Evolutionary conservation across 2,113 vertebrate species (phyloP).

Genomic region (Eclectus roratus): DNA sequence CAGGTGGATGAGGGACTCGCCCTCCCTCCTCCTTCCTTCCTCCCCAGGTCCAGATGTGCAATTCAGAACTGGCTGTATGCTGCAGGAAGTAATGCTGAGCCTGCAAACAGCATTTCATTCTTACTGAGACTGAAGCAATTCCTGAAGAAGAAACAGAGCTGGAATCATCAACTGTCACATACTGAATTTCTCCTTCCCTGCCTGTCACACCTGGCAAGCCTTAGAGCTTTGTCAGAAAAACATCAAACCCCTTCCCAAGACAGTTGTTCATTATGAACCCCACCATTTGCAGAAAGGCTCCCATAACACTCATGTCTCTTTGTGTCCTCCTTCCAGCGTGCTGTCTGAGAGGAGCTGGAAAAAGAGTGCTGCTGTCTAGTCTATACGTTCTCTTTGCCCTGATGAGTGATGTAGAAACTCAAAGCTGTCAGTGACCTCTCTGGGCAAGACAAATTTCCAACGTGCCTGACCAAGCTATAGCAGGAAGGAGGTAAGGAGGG

Average conservation of each 20-base stretch:
- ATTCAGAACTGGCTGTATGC: background rate
- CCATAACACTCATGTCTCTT: background rate
- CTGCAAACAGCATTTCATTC: background rate
- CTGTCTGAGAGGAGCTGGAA: background rate
- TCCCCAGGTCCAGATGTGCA: background rate
- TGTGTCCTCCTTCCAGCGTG: background rate
- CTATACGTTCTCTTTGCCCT: background rate
- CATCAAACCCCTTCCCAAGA: background rate
- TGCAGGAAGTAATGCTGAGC: background rate
- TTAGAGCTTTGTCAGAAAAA: background rate
- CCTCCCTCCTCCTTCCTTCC: background rate
- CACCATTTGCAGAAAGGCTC: background rate
- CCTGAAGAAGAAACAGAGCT: background rate
- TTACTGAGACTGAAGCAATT: background rate
- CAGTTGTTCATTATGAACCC: background rate
- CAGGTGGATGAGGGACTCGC: background rate
- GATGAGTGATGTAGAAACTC: background rate
- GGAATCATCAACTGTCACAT: background rate
- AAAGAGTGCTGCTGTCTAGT: background rate
- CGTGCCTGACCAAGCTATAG: fast-evolving
- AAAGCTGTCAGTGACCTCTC: background rate
- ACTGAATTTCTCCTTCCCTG: background rate
- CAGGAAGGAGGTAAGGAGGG: background rate
- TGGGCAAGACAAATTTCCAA: background rate
- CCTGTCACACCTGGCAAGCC: background rate